phyloP scores from a whole-genome alignment of 2,888 invertebrate genomes.

The Parasteatoda lunata region DNA sequence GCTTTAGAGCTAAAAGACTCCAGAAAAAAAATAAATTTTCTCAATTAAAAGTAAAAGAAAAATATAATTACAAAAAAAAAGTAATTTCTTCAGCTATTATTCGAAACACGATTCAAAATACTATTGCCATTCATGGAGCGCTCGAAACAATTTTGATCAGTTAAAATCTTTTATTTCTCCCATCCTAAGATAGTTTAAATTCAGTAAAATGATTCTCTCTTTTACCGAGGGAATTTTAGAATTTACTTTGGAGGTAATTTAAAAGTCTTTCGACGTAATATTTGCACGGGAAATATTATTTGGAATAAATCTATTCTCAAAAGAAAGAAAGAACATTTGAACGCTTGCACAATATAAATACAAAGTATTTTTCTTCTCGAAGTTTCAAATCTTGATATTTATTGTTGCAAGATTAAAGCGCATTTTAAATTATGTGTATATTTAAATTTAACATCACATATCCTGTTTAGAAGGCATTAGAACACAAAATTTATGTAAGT shows the following conservation, averaged over 20 bases:
- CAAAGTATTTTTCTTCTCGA: background rate
- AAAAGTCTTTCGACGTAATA: background rate
- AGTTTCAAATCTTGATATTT: too few species aligned
- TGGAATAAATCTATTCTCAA: background rate
- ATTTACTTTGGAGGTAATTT: background rate
- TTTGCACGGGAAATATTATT: background rate
- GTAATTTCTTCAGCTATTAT: background rate
- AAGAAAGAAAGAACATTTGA: background rate
- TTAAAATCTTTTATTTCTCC: background rate
- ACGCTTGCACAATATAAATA: background rate
- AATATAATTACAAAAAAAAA: background rate
- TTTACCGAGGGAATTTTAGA: slow-evolving; percentile 1
- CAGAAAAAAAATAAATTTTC: background rate
- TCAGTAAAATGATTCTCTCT: background rate
- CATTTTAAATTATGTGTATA: too few species aligned
- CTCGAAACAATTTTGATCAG: background rate
- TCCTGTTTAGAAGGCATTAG: too few species aligned
- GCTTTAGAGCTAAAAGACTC: too few species aligned
- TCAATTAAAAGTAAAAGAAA: background rate
- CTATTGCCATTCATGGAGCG: background rate
- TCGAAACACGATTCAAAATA: background rate
- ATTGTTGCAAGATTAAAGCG: too few species aligned
- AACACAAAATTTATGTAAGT: too few species aligned
- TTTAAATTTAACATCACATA: too few species aligned
- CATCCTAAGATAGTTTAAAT: background rate